These are phyloP conservation scores for Lagopus leucura DNA, from an alignment of 2,113 vertebrate genomes.

Conservation along the genomic window DNA sequence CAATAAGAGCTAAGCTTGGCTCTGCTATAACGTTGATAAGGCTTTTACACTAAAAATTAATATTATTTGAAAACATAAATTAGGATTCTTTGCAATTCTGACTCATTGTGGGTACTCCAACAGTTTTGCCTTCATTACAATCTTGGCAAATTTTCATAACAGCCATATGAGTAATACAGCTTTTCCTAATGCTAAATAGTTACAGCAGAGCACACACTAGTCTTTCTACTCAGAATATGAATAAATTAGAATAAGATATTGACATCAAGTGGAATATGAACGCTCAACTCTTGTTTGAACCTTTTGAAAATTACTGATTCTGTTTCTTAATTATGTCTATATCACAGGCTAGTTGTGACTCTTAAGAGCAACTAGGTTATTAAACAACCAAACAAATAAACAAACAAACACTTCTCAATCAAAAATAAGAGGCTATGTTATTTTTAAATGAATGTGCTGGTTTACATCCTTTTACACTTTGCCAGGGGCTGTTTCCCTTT, in stretches of 20 bases:
- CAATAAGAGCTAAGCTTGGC: slow-evolving; percentile 8
- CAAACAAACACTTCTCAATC: rapidly evolving
- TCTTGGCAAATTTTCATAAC: background rate
- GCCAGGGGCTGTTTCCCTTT: background rate
- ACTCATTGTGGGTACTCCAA: background rate
- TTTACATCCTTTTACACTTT: background rate
- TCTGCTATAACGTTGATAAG: background rate
- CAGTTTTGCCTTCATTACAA: background rate
- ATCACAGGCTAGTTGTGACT: background rate
- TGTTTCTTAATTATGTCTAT: background rate
- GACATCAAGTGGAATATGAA: background rate
- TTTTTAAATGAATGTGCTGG: background rate
- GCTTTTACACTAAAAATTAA: slow-evolving; percentile 23
- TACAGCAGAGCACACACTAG: background rate
- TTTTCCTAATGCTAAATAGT: background rate
- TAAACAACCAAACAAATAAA: background rate
- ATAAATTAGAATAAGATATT: background rate
- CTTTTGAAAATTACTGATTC: background rate
- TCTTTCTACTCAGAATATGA: slow-evolving; percentile 5
- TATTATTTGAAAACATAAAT: background rate
- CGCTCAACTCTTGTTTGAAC: background rate
- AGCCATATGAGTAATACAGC: background rate
- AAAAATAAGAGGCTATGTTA: background rate
- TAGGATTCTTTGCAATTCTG: background rate
- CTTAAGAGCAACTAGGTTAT: background rate